These are phyloP conservation scores for Dasyprocta punctata DNA, from an alignment of 2,113 vertebrate species.

Conservation along the genomic window DNA sequence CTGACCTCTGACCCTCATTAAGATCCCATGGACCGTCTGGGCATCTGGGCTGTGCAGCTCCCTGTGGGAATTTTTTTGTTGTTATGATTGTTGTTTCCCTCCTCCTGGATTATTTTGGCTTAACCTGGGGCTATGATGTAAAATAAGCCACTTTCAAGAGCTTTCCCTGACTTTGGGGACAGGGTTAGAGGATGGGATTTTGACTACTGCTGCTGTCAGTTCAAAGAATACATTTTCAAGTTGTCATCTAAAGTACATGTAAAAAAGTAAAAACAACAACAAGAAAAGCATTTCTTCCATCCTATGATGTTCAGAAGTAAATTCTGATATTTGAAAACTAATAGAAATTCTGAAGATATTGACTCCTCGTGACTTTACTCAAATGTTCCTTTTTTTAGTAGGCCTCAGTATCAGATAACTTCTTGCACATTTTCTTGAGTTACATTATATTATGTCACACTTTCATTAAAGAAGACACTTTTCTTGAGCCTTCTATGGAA, in stretches of 20 bases:
- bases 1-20: conserved; percentile 89
- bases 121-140: conserved; percentile 72
- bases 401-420: not conserved
- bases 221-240: conserved; percentile 35
- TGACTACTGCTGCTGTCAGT: conserved; percentile 28
- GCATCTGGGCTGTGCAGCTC: conserved; percentile 80
- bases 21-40: conserved; percentile 85
- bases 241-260: conserved; percentile 40
- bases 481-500: not conserved
- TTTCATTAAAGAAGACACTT: not conserved
- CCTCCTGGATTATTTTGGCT: conserved; percentile 79
- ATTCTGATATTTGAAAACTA: not conserved
- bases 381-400: not conserved
- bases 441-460: not conserved
- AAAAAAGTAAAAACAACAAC: conserved; percentile 24
- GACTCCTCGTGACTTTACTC: not conserved
- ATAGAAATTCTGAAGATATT: not conserved
- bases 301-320: not conserved
- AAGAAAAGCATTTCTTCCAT: not conserved
- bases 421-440: not conserved
- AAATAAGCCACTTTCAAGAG: conserved; percentile 63
- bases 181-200: conserved; percentile 53
- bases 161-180: conserved; percentile 49
- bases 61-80: conserved; percentile 86
- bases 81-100: conserved; percentile 82